Conservation (phyloP, 2,797 vertebrate species). For the Miichthys miiuy region DNA sequence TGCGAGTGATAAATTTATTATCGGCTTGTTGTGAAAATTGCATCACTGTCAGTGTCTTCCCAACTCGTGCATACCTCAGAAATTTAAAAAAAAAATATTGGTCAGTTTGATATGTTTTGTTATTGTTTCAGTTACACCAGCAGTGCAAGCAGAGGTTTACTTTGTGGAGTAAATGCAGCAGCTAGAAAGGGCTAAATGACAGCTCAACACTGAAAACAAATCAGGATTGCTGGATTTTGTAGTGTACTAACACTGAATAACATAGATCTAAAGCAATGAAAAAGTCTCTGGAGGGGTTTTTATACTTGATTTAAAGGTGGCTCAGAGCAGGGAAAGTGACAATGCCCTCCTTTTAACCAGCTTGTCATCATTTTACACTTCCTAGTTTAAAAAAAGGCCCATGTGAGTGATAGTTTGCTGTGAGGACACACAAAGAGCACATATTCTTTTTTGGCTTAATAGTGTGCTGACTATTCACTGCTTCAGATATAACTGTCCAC, state of each 20-base stretch:
- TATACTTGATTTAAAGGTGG: conserved; percentile 47
- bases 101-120: conserved; percentile 44
- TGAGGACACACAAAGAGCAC: conserved; percentile 29
- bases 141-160: conserved; percentile 53
- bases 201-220: conserved; percentile 25
- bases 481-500: conserved; percentile 29
- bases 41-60: conserved; percentile 75
- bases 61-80: conserved; percentile 71
- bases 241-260: conserved; percentile 70
- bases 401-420: background rate
- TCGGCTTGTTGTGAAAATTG: conserved; percentile 57
- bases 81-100: conserved; percentile 39
- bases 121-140: conserved; percentile 71
- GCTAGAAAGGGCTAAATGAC: conserved; percentile 33
- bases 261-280: conserved; percentile 30
- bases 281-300: conserved; percentile 38
- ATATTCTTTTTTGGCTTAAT: conserved; percentile 10
- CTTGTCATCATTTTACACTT: conserved; percentile 22
- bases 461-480: conserved; percentile 8
- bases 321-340: conserved; percentile 42
- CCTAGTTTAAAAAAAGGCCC: background rate
- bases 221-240: conserved; percentile 63
- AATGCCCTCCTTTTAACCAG: conserved; percentile 51
- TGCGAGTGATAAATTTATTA: conserved; percentile 40
- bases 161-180: conserved; percentile 48